Percentiles rank a stretch among this genome's conserved stretches.
Evolutionary conservation across 2,888 invertebrate species (phyloP).

Genomic region (Rutpela maculata): DNA sequence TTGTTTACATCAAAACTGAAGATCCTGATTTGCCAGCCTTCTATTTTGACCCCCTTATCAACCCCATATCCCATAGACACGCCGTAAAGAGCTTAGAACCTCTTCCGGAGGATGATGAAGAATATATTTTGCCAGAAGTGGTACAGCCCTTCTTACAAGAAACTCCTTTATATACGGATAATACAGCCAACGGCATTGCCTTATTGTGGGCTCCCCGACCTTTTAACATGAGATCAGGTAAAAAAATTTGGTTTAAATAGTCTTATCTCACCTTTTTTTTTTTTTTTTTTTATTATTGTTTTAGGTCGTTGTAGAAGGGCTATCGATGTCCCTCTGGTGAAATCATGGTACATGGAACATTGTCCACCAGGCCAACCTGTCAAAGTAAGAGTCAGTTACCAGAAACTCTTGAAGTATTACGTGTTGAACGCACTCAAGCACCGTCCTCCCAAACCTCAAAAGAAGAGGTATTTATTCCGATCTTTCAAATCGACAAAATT

Average conservation of each 20-base stretch:
- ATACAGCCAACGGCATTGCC: constrained; percentile 98
- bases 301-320: constrained; percentile 92
- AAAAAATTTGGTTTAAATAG: too few relatives aligned
- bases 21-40: constrained; percentile 99
- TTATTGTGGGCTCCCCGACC: constrained; percentile 98
- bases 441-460: constrained; percentile 98
- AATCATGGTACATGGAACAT: constrained; percentile 97
- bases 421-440: constrained; percentile 98
- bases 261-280: too few relatives aligned
- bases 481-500: constrained; percentile 99
- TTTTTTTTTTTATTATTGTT: constrained; percentile 41
- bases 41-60: constrained; percentile 99
- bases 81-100: constrained; percentile 89
- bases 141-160: constrained; percentile 96
- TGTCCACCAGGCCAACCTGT: constrained; percentile 97
- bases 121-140: constrained; percentile 92
- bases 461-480: constrained; percentile 97
- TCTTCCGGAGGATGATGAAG: constrained; percentile 94
- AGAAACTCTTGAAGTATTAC: constrained; percentile 98
- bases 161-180: constrained; percentile 97
- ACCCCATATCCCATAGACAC: constrained; percentile 97
- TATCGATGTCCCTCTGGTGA: constrained; percentile 97
- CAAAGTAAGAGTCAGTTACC: constrained; percentile 99
- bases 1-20: constrained; percentile 99
- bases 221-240: constrained; percentile 94